Percentiles rank a stretch among this genome's conserved stretches.
Conservation (phyloP, 2,797 vertebrate species). For the Poeciliopsis turneri region DNA sequence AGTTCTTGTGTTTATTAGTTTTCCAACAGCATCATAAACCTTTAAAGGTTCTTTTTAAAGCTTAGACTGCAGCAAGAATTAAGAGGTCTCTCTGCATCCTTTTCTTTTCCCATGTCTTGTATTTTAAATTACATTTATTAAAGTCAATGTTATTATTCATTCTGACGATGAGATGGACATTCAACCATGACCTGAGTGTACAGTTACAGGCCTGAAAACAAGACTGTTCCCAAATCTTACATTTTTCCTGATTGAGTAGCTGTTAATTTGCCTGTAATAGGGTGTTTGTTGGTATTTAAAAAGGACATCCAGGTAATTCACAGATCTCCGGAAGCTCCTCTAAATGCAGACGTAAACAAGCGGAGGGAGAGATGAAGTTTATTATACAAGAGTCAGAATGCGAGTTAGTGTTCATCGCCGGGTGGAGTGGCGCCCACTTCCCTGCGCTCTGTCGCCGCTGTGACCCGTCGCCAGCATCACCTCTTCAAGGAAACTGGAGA, state of each 20-base stretch:
- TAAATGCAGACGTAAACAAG: constrained; percentile 4
- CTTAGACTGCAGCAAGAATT: background rate
- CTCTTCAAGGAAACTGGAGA: constrained; percentile 79
- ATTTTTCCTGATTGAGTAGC: background rate
- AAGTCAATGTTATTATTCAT: background rate
- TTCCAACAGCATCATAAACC: background rate
- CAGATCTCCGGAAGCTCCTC: background rate
- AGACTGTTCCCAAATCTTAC: background rate
- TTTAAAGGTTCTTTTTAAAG: background rate
- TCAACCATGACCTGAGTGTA: background rate
- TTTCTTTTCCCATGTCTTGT: background rate
- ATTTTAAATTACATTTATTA: background rate
- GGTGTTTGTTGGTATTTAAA: background rate
- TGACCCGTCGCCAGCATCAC: constrained; percentile 67
- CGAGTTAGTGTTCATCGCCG: constrained; percentile 60
- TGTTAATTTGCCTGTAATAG: background rate
- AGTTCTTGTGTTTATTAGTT: background rate
- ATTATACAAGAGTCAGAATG: background rate
- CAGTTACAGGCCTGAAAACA: constrained; percentile 2
- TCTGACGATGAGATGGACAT: background rate
- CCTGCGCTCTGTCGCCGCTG: constrained; percentile 50
- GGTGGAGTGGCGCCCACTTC: constrained; percentile 57
- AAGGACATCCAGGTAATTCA: background rate
- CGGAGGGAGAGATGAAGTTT: constrained; percentile 34
- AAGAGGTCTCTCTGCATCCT: background rate